Conservation (phyloP, 2,797 vertebrate species). For the Cynodonichthys magdalenae region DNA sequence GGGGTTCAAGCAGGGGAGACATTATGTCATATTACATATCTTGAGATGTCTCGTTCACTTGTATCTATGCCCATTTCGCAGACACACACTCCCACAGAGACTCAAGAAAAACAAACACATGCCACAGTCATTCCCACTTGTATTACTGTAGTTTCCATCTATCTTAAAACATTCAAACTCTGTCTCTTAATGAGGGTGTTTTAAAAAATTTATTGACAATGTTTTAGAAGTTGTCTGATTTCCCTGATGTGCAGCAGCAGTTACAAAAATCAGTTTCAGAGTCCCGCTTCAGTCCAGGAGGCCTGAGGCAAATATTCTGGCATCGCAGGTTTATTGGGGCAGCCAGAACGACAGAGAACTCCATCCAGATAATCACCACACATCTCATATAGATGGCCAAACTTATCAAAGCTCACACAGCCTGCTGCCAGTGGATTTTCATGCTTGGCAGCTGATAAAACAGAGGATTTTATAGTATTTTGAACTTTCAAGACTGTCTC, state of each 20-base stretch:
- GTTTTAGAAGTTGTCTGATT: constrained; percentile 48
- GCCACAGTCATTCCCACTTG: constrained; percentile 32
- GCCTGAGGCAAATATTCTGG: constrained; percentile 66
- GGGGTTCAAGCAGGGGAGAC: constrained; percentile 74
- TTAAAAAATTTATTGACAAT: constrained; percentile 45
- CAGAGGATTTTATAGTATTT: constrained; percentile 66
- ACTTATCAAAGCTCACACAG: constrained; percentile 69
- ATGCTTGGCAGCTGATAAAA: constrained; percentile 69
- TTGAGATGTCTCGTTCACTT: constrained; percentile 75
- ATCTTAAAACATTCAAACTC: constrained; percentile 34
- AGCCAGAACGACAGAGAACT: constrained; percentile 68
- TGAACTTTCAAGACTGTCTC: constrained; percentile 51
- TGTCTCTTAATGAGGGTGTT: constrained; percentile 32
- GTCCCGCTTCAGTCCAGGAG: constrained; percentile 51
- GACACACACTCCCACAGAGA: constrained; percentile 56
- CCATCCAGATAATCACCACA: constrained; percentile 76
- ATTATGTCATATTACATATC: constrained; percentile 79
- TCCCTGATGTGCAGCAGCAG: constrained; percentile 47
- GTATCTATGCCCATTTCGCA: constrained; percentile 60
- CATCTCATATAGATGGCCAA: constrained; percentile 72
- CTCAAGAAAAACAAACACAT: constrained; percentile 54
- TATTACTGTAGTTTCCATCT: constrained; percentile 39
- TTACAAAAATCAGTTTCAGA: constrained; percentile 61
- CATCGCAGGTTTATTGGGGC: constrained; percentile 58
- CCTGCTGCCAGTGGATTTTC: constrained; percentile 68